These are phyloP conservation scores for Myotis planiceps DNA, from an alignment of 2,797 vertebrate species.

Conservation along the genomic window DNA sequence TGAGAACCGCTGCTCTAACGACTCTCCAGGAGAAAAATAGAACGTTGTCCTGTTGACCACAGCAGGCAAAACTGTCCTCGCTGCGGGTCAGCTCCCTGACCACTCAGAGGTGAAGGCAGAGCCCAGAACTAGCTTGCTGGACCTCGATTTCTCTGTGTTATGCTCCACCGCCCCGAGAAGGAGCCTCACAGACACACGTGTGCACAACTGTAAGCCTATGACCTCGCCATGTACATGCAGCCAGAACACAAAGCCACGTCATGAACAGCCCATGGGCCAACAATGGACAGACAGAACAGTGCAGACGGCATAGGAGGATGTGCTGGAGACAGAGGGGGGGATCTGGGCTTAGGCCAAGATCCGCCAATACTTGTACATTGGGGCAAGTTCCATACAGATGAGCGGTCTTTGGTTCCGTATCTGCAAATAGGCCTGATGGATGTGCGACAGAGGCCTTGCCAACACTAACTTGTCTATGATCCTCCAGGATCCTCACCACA, in stretches of 20 bases:
- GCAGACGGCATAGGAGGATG: background rate
- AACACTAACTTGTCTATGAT: background rate
- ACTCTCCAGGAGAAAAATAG: background rate
- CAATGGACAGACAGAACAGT: background rate
- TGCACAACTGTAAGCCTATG: background rate
- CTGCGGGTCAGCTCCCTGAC: background rate
- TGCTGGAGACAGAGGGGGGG: background rate
- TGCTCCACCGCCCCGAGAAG: background rate
- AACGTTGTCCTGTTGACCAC: background rate
- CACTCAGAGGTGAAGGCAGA: background rate
- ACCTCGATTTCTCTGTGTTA: background rate
- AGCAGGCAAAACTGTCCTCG: background rate
- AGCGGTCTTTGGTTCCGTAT: background rate
- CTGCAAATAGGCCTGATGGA: background rate
- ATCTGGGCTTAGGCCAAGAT: background rate
- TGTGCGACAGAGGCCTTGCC: background rate
- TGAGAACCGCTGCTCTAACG: too few species aligned
- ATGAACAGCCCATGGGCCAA: background rate
- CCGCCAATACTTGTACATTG: background rate
- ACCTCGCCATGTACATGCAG: rapidly evolving
- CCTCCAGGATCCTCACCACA: background rate
- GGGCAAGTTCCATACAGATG: background rate
- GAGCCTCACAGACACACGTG: background rate
- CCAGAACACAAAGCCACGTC: background rate
- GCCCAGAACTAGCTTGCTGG: background rate